Conservation (phyloP, 2,888 invertebrate genomes). For the Campoletis raptor region DNA sequence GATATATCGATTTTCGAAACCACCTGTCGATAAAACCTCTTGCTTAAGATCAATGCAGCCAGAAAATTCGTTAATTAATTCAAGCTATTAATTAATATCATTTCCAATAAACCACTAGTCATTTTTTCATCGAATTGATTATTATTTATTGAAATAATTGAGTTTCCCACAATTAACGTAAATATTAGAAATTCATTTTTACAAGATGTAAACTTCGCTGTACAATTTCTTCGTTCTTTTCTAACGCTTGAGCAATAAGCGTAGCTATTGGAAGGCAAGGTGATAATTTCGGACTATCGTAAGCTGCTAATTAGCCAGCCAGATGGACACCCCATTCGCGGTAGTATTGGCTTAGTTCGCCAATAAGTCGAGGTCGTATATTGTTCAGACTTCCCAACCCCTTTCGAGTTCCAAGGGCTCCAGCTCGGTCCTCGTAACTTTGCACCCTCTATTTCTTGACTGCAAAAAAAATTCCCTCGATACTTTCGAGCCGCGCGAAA, state of each 20-base stretch:
- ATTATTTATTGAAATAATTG: not conserved
- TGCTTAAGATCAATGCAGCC: not conserved
- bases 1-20: constrained; percentile 73
- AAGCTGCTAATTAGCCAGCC: constrained; percentile 79
- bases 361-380: constrained; percentile 75
- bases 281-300: constrained; percentile 71
- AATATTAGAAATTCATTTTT: not conserved
- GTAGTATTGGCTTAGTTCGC: constrained; percentile 77
- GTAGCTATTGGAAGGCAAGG: constrained; percentile 67
- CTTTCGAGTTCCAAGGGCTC: not conserved
- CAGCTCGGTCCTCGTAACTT: not conserved
- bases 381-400: constrained; percentile 34
- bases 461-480: not conserved
- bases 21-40: constrained; percentile 44
- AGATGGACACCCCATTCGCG: constrained; percentile 78
- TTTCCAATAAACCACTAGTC: not conserved
- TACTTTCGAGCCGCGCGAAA: not conserved
- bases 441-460: not conserved
- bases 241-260: constrained; percentile 40
- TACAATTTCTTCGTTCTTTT: not conserved
- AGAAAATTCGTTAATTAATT: constrained; percentile 1
- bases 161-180: not conserved
- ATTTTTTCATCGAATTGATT: not conserved
- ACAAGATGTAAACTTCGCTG: not conserved
- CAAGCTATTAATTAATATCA: not conserved